Evolutionary conservation across 2,113 vertebrate species (phyloP).

Genomic region (Antechinus flavipes): DNA sequence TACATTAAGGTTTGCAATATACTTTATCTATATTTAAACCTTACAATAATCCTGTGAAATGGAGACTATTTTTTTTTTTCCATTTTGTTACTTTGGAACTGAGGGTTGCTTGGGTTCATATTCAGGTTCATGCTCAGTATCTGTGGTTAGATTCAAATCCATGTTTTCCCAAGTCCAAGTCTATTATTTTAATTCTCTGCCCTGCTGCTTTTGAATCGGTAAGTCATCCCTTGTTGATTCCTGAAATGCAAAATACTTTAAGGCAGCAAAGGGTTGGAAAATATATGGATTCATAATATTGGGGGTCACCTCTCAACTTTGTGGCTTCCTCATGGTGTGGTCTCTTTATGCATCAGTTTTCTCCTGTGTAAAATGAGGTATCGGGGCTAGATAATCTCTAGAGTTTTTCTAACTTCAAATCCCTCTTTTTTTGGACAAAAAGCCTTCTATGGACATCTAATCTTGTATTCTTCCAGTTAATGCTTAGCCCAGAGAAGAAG

Average conservation of each 20-base stretch:
- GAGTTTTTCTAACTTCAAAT: not conserved
- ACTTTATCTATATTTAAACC: not conserved
- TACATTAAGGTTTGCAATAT: not conserved
- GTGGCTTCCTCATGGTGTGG: not conserved
- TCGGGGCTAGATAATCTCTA: not conserved
- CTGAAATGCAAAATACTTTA: not conserved
- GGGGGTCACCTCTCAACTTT: not conserved
- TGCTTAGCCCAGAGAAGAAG: not conserved
- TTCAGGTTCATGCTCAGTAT: too few relatives aligned
- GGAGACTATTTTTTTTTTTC: not conserved
- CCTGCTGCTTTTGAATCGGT: not conserved
- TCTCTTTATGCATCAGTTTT: not conserved
- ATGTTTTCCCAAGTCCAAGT: not conserved
- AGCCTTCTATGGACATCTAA: not conserved
- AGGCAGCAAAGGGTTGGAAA: not conserved
- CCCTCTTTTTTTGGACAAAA: not conserved
- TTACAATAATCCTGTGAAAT: not conserved
- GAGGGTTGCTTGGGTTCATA: not conserved
- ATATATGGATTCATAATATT: not conserved
- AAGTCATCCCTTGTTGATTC: not conserved
- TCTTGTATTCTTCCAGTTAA: not conserved
- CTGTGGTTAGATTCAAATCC: not conserved
- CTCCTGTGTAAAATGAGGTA: not conserved
- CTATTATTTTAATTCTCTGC: not conserved
- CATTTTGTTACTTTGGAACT: not conserved